Percentiles rank a stretch among this genome's conserved stretches.
Conservation (phyloP, 2,113 vertebrate species). For the Pluvianellus socialis region DNA sequence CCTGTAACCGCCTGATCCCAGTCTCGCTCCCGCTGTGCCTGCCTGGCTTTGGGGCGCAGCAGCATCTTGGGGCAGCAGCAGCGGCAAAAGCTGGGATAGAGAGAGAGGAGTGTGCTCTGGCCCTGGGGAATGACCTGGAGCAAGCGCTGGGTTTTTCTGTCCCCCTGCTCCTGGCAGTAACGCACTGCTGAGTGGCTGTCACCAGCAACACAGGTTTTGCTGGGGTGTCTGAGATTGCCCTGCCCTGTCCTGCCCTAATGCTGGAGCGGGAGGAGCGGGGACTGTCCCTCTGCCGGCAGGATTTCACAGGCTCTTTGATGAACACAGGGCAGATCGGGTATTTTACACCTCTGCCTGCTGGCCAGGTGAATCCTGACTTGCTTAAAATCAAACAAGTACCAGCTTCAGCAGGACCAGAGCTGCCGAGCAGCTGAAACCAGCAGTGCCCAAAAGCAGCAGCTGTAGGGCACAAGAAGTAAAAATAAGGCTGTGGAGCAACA, state of each 20-base stretch:
- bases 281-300: neutral
- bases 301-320: neutral
- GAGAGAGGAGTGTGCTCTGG: accelerated
- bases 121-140: accelerated
- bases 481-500: neutral
- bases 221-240: neutral
- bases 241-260: neutral
- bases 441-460: neutral
- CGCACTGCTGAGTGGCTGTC: neutral
- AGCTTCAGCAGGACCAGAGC: neutral
- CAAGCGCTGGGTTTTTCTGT: accelerated
- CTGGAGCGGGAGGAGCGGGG: neutral
- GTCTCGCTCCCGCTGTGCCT: neutral
- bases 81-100: neutral
- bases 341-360: neutral
- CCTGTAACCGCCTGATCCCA: neutral
- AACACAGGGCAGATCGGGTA: neutral
- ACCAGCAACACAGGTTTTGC: neutral
- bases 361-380: neutral
- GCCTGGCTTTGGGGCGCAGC: neutral
- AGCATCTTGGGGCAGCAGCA: neutral
- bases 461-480: neutral
- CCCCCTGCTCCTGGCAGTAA: accelerated
- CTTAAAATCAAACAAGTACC: neutral
- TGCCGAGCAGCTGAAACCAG: neutral